A percentile compares a stretch with the other conserved stretches of the same genome.
Conservation (phyloP, 1,140 invertebrate species). For the Drosophila bifasciata region DNA sequence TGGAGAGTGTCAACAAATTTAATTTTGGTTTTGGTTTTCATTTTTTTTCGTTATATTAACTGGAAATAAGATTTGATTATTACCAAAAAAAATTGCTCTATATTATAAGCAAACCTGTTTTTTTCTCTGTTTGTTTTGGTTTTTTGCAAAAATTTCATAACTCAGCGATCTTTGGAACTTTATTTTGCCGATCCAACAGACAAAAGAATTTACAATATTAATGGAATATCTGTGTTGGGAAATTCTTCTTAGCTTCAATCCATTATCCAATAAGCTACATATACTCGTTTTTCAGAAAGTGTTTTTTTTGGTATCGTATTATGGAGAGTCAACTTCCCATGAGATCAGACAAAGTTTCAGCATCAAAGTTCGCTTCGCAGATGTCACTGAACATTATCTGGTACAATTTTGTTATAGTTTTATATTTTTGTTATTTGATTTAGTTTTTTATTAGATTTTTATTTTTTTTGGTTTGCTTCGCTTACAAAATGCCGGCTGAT, state of each 20-base stretch:
- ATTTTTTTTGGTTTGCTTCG: slow-evolving; percentile 24
- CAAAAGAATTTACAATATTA: slow-evolving; percentile 14
- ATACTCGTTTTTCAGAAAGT: too few species aligned
- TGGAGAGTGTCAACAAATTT: slow-evolving; percentile 45
- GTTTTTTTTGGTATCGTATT: too few species aligned
- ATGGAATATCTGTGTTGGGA: slow-evolving; percentile 31
- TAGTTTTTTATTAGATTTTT: slow-evolving; percentile 28
- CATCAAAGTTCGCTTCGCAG: slow-evolving; percentile 19
- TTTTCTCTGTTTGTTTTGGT: slow-evolving; percentile 6
- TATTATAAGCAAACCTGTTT: slow-evolving; percentile 40
- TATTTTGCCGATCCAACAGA: slow-evolving; percentile 28
- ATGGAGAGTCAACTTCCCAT: slow-evolving; percentile 21
- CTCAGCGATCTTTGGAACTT: slow-evolving; percentile 25
- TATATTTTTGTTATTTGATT: slow-evolving; percentile 14
- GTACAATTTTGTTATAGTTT: slow-evolving; percentile 39
- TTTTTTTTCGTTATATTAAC: slow-evolving; percentile 29
- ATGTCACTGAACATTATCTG: slow-evolving; percentile 42
- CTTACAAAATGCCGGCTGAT: slow-evolving; percentile 53
- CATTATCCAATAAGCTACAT: too few species aligned
- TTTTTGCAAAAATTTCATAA: slow-evolving; percentile 20
- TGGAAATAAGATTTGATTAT: slow-evolving; percentile 49
- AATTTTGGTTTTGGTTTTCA: slow-evolving; percentile 41
- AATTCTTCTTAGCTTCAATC: too few species aligned
- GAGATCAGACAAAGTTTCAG: slow-evolving; percentile 37
- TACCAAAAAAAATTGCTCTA: slow-evolving; percentile 45